A percentile compares a stretch with the other conserved stretches of the same genome.
Conservation (phyloP, 2,888 invertebrate species). For the Zele albiditarsus region DNA sequence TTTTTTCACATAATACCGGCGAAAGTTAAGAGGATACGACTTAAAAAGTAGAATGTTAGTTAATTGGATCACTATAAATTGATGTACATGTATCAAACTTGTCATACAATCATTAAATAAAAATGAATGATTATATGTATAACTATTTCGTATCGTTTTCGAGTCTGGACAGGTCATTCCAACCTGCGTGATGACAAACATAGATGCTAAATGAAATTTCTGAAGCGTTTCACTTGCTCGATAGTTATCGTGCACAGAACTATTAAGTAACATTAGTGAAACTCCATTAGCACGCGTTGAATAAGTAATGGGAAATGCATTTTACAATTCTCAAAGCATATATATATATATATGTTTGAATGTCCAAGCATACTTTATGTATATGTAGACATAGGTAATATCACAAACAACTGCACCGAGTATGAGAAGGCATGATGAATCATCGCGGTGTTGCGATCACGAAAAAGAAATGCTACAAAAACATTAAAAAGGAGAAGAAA, state of each 20-base stretch:
- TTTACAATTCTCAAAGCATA: not conserved
- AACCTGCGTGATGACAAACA: not conserved
- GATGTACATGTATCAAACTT: too few relatives aligned
- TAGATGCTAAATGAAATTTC: not conserved
- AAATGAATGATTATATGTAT: too few relatives aligned
- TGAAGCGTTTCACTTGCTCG: not conserved
- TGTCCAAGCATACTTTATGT: too few relatives aligned
- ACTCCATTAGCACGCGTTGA: not conserved
- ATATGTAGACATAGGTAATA: not conserved
- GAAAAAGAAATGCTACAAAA: not conserved
- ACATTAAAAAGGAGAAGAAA: not conserved
- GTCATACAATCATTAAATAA: too few relatives aligned
- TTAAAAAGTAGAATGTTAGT: too few relatives aligned
- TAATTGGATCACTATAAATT: too few relatives aligned
- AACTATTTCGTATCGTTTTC: not conserved
- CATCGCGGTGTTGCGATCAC: not conserved
- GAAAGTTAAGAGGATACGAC: too few relatives aligned
- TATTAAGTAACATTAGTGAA: constrained; percentile 8
- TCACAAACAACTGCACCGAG: not conserved
- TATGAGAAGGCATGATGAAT: not conserved
- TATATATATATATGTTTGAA: too few relatives aligned
- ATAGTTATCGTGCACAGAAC: not conserved
- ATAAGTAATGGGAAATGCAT: not conserved
- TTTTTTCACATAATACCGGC: too few relatives aligned
- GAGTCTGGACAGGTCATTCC: not conserved